Conservation (phyloP, 2,888 invertebrate genomes). For the Lamproptera curius region DNA sequence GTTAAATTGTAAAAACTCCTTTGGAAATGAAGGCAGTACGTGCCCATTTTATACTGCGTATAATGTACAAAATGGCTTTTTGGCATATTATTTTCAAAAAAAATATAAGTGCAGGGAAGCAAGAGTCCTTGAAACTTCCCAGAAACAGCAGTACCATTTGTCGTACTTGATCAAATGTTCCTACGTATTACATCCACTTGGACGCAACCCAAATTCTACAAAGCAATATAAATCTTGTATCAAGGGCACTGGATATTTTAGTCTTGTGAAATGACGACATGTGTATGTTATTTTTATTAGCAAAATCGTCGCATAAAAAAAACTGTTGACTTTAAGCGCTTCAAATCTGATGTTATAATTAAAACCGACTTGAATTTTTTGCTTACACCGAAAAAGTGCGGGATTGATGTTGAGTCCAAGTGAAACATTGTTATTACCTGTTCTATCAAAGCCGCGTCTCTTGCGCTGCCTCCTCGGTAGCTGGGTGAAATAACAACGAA, state of each 20-base stretch:
- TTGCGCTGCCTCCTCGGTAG: conserved; percentile 78
- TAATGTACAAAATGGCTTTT: neutral
- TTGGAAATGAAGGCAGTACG: conserved; percentile 31
- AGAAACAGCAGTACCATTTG: conserved; percentile 50
- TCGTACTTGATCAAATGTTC: conserved; percentile 45
- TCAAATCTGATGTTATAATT: conserved; percentile 3
- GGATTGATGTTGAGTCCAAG: conserved; percentile 59
- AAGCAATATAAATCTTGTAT: conserved; percentile 22
- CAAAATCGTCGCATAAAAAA: neutral
- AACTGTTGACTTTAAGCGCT: conserved; percentile 9
- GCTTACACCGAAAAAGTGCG: neutral
- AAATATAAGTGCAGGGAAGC: conserved; percentile 1
- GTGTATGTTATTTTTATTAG: too few relatives aligned
- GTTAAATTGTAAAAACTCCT: conserved; percentile 38
- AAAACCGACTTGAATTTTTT: neutral
- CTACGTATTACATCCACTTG: conserved; percentile 64
- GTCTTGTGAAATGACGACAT: conserved; percentile 1
- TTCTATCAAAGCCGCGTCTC: conserved; percentile 79
- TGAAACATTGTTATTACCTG: conserved; percentile 69
- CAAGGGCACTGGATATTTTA: conserved; percentile 14
- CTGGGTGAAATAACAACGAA: conserved; percentile 78
- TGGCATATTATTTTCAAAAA: neutral
- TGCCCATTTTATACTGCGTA: conserved; percentile 13
- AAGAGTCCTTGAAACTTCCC: conserved; percentile 26
- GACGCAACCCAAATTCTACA: conserved; percentile 65